A percentile compares a stretch with the other conserved stretches of the same genome.
phyloP scores from a whole-genome alignment of 1,140 invertebrate species.

The Episyrphus balteatus region DNA sequence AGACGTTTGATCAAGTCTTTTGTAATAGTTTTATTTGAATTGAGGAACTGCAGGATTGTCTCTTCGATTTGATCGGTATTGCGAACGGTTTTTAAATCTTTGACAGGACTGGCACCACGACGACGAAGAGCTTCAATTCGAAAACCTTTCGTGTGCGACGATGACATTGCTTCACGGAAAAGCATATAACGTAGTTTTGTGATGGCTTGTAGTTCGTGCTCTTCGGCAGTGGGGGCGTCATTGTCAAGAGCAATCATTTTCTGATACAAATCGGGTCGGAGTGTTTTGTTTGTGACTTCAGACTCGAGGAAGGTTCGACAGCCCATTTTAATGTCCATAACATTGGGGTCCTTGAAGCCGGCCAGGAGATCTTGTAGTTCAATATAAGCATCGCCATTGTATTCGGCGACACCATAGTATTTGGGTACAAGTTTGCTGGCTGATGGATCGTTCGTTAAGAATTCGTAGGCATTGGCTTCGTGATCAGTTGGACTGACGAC shows the following conservation, averaged over 20 bases:
- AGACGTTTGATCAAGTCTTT: conserved; percentile 61
- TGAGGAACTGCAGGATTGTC: conserved; percentile 69
- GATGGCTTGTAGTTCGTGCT: conserved; percentile 65
- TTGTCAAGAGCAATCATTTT: conserved; percentile 93
- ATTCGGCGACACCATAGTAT: conserved; percentile 77
- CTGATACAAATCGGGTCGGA: conserved; percentile 68
- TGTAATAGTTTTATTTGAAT: conserved; percentile 50
- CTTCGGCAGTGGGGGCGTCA: conserved; percentile 69
- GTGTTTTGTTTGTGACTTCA: conserved; percentile 76
- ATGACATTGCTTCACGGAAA: conserved; percentile 87
- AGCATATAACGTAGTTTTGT: conserved; percentile 93
- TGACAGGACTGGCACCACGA: conserved; percentile 59
- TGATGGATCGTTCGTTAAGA: conserved; percentile 61
- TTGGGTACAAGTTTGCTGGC: conserved; percentile 70
- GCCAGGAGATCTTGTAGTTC: conserved; percentile 81
- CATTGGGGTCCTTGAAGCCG: conserved; percentile 73
- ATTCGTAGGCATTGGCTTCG: conserved; percentile 68
- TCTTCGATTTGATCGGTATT: conserved; percentile 64
- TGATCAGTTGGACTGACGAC: conserved; percentile 62
- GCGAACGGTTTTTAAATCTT: conserved; percentile 66
- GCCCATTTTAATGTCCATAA: conserved; percentile 91
- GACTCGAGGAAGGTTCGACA: conserved; percentile 86
- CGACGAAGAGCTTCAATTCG: conserved; percentile 91
- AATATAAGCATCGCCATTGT: conserved; percentile 78
- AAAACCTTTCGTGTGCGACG: conserved; percentile 85